These are phyloP conservation scores for Montifringilla adamsi DNA, from an alignment of 2,113 vertebrate genomes.

Conservation along the genomic window DNA sequence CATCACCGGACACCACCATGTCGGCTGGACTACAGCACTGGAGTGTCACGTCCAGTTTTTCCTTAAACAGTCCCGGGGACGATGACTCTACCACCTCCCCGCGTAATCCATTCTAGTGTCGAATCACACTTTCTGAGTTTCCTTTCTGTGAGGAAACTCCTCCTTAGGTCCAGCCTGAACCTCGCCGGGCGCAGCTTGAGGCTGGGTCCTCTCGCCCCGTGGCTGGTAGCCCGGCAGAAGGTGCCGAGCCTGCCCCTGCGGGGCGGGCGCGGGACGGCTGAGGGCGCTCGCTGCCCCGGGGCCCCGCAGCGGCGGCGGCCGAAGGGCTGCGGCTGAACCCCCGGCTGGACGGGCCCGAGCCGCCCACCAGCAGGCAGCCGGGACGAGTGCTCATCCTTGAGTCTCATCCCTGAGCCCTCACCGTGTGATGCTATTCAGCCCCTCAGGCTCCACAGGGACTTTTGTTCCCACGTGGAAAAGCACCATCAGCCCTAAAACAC, in stretches of 20 bases:
- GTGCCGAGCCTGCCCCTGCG: no score
- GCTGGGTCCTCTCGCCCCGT: no score
- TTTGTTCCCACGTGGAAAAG: rapidly evolving
- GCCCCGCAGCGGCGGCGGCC: rapidly evolving
- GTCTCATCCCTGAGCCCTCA: neutral
- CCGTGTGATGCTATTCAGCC: rapidly evolving
- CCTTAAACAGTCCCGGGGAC: neutral
- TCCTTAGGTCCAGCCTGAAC: neutral
- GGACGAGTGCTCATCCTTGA: rapidly evolving
- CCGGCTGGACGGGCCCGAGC: neutral
- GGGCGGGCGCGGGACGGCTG: no score
- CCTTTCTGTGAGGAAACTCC: neutral
- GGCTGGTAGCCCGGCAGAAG: no score
- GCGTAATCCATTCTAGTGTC: neutral
- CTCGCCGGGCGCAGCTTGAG: no score
- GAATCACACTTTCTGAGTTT: neutral
- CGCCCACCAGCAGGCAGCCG: rapidly evolving
- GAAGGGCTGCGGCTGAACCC: rapidly evolving
- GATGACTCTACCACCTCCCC: no score
- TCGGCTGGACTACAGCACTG: no score
- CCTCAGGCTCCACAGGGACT: no score
- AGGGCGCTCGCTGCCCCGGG: no score
- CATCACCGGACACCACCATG: neutral
- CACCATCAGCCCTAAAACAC: no score
- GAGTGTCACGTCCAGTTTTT: no score